Percentiles rank a stretch among this genome's conserved stretches.
Conservation (phyloP, 2,797 vertebrate genomes). For the Enteromius anoplus region DNA sequence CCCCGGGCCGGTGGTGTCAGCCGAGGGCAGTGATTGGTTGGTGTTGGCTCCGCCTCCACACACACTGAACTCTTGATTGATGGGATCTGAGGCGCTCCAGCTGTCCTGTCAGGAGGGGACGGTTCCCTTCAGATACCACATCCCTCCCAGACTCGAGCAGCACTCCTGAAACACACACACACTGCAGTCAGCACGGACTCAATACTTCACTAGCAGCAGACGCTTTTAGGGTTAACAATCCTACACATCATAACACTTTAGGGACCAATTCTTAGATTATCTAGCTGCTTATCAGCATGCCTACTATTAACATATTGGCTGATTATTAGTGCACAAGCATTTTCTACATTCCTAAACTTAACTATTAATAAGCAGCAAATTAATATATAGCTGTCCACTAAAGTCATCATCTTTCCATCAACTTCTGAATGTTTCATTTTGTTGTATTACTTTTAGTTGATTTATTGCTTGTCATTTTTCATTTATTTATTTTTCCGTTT, state of each 20-base stretch:
- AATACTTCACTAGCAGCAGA: background rate
- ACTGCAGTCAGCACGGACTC: background rate
- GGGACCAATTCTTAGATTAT: background rate
- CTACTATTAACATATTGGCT: background rate
- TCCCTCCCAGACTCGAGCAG: conserved; percentile 89
- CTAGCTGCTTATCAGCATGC: background rate
- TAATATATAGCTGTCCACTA: background rate
- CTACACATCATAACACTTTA: background rate
- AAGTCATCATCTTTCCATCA: background rate
- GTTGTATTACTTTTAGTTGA: background rate
- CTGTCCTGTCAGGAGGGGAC: conserved; percentile 89
- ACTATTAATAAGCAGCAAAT: background rate
- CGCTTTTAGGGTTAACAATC: background rate
- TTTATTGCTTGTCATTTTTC: background rate
- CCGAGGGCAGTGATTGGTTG: conserved; percentile 66
- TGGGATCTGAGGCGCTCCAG: conserved; percentile 37
- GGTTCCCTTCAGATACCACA: conserved; percentile 99
- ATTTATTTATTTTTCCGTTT: background rate
- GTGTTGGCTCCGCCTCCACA: conserved; percentile 46
- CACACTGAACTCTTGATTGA: conserved; percentile 36
- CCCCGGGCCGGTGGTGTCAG: conserved; percentile 44
- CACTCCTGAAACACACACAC: conserved; percentile 83
- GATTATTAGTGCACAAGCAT: background rate
- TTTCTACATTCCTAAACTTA: background rate
- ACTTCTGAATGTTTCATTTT: background rate